A percentile compares a stretch with the other conserved stretches of the same genome.
These are phyloP conservation scores for Helicolenus hilgendorfi DNA, from an alignment of 2,797 vertebrate species.

Conservation along the genomic window DNA sequence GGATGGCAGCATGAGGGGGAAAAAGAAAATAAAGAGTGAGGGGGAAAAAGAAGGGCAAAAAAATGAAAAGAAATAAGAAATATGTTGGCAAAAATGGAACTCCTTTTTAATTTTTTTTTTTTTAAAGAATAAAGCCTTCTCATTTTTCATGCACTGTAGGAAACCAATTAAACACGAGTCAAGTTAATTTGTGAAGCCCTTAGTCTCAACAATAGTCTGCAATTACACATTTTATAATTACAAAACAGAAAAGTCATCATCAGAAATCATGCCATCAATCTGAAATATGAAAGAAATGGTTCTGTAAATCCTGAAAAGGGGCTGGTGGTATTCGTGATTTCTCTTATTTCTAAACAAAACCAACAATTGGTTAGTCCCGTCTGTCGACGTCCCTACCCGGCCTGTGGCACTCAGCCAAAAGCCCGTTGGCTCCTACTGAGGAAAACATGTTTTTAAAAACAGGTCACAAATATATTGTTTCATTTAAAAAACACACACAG, in stretches of 20 bases:
- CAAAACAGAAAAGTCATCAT: not conserved
- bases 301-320: not conserved
- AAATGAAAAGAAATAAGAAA: not conserved
- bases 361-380: not conserved
- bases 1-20: not conserved
- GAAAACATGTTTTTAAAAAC: not conserved
- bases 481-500: not conserved
- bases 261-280: no score
- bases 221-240: slow-evolving; percentile 12
- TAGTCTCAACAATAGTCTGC: not conserved
- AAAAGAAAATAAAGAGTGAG: not conserved
- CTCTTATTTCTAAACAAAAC: not conserved
- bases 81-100: not conserved
- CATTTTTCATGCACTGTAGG: not conserved
- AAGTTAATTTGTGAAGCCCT: not conserved
- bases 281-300: not conserved
- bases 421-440: not conserved
- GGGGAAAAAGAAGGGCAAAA: no score
- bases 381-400: not conserved
- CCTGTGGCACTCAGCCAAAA: not conserved
- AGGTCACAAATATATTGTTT: not conserved
- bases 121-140: not conserved
- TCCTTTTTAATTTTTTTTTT: not conserved
- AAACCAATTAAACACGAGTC: slow-evolving; percentile 3
- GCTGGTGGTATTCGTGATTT: not conserved